Percentiles rank a stretch among this genome's conserved stretches.
Evolutionary conservation across 2,888 invertebrate species (phyloP).

Genomic region (Cephus runcator): DNA sequence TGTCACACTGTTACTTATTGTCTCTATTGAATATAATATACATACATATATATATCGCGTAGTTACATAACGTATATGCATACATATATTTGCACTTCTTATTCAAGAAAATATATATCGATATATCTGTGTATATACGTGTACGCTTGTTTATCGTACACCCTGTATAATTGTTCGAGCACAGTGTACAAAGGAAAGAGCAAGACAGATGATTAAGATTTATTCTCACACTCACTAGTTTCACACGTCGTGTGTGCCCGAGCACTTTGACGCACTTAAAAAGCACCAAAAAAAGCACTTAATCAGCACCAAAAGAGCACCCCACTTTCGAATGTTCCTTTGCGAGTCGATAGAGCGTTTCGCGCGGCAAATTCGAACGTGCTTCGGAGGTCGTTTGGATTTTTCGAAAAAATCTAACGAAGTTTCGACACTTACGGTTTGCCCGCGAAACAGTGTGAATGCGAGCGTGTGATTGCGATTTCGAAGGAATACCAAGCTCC

Average conservation of each 20-base stretch:
- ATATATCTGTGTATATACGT: neutral
- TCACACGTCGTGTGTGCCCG: neutral
- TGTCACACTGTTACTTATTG: neutral
- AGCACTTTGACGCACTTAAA: neutral
- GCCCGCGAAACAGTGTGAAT: conserved; percentile 36
- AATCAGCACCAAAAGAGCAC: conserved; percentile 54
- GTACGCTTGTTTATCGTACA: neutral
- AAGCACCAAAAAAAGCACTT: conserved; percentile 33
- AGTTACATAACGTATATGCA: neutral
- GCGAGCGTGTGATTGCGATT: conserved; percentile 47
- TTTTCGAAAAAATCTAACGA: neutral
- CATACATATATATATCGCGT: neutral
- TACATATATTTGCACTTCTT: neutral
- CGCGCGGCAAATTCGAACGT: neutral
- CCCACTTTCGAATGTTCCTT: conserved; percentile 44
- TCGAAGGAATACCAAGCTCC: neutral
- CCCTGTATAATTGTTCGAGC: neutral
- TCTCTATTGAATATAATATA: neutral
- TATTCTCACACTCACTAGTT: neutral
- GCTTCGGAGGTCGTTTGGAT: neutral
- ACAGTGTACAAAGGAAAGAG: neutral
- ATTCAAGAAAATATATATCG: neutral
- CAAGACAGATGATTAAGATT: neutral
- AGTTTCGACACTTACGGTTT: neutral
- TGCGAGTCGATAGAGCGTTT: neutral